Evolutionary conservation across 30 jellyfish, hydroid and myxozoan species (phyloP).

Genomic region (Aurelia sp.): DNA sequence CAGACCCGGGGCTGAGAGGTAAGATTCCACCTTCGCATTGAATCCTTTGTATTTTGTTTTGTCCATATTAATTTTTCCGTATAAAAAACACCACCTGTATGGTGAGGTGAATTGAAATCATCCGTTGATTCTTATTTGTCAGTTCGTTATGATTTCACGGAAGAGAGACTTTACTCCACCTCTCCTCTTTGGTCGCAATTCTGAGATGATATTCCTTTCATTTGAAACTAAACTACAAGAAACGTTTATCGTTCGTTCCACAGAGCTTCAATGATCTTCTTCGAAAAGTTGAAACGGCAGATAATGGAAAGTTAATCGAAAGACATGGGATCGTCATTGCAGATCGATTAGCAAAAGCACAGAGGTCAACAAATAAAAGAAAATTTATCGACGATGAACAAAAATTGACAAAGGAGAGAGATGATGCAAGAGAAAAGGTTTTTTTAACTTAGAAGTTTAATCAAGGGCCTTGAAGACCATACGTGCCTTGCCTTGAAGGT

Average conservation of each 20-base stretch:
- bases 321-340: constrained; percentile 74
- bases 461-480: too few relatives aligned
- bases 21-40: too few relatives aligned
- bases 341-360: constrained; percentile 80
- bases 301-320: constrained; percentile 67
- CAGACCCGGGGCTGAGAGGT: too few relatives aligned
- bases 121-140: too few relatives aligned
- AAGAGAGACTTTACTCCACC: too few relatives aligned
- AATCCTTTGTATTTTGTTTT: too few relatives aligned
- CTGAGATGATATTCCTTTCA: not conserved
- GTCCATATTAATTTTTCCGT: too few relatives aligned
- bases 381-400: constrained; percentile 49
- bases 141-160: too few relatives aligned
- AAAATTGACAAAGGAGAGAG: constrained; percentile 64
- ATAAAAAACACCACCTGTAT: too few relatives aligned
- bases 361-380: constrained; percentile 40
- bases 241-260: not conserved
- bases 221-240: not conserved
- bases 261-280: constrained; percentile 85
- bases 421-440: constrained; percentile 83
- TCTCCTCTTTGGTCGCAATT: too few relatives aligned
- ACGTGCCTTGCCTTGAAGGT: too few relatives aligned
- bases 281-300: constrained; percentile 64
- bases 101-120: too few relatives aligned
- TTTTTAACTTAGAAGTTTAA: not conserved